Evolutionary conservation across 1,140 invertebrate species (phyloP).

Genomic region (Drosophila neocordata): DNA sequence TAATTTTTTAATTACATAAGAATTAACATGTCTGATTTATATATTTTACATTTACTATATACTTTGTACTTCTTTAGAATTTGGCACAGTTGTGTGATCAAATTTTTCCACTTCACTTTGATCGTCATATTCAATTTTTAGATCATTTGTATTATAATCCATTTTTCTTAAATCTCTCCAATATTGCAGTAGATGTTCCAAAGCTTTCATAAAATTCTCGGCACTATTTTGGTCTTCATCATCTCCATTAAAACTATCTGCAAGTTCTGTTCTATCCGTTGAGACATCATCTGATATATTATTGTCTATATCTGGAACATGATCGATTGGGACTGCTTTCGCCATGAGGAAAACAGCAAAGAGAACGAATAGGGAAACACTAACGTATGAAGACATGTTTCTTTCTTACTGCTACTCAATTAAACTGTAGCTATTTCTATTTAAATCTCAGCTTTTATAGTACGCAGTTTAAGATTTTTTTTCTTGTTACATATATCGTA

Average conservation of each 20-base stretch:
- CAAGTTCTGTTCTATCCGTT: background rate
- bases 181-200: background rate
- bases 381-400: background rate
- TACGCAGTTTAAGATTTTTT: constrained; percentile 3
- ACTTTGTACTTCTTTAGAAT: too few relatives aligned
- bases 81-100: background rate
- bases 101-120: background rate
- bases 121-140: background rate
- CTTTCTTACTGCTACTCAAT: background rate
- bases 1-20: too few relatives aligned
- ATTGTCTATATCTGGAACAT: background rate
- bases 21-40: too few relatives aligned
- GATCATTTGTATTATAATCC: background rate
- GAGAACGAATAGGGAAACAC: background rate
- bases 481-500: background rate
- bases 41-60: too few relatives aligned
- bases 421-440: background rate
- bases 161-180: constrained; percentile 12
- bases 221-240: constrained; percentile 31
- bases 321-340: background rate
- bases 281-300: background rate
- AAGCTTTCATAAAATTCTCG: constrained; percentile 40
- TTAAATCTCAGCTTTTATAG: background rate
- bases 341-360: background rate
- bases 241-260: background rate